Percentiles rank a stretch among this genome's conserved stretches.
Conservation (phyloP, 1,140 invertebrate species). For the Philopotamus ludificatus region DNA sequence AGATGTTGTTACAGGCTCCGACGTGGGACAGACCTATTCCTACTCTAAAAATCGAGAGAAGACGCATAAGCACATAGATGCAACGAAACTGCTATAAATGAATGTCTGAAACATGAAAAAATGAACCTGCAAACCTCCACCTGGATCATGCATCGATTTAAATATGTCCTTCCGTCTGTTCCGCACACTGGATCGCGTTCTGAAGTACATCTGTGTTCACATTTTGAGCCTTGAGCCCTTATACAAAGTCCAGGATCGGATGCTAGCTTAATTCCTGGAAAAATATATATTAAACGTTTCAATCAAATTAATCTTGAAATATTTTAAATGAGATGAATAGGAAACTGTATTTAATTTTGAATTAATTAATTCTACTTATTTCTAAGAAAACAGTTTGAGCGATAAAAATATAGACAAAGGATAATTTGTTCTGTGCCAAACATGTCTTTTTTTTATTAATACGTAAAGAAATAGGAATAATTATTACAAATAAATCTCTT, state of each 20-base stretch:
- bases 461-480: too few relatives aligned
- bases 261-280: slow-evolving; percentile 59
- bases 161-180: slow-evolving; percentile 84
- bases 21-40: slow-evolving; percentile 71
- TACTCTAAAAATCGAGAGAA: slow-evolving; percentile 48
- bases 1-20: slow-evolving; percentile 85
- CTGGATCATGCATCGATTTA: slow-evolving; percentile 86
- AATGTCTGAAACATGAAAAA: too few relatives aligned
- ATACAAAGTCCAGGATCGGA: slow-evolving; percentile 65
- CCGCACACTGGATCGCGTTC: slow-evolving; percentile 88
- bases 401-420: too few relatives aligned
- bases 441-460: too few relatives aligned
- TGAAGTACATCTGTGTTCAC: slow-evolving; percentile 75
- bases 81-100: background rate
- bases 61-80: background rate
- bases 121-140: slow-evolving; percentile 84
- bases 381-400: too few relatives aligned
- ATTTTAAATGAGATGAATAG: background rate
- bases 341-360: background rate
- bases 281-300: slow-evolving; percentile 3
- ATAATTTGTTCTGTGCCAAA: too few relatives aligned
- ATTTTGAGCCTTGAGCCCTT: slow-evolving; percentile 65
- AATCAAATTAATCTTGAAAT: background rate
- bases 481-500: too few relatives aligned
- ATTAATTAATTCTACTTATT: background rate